Conservation (phyloP, 2,797 vertebrate species). For the Petrocephalus sullivani region DNA sequence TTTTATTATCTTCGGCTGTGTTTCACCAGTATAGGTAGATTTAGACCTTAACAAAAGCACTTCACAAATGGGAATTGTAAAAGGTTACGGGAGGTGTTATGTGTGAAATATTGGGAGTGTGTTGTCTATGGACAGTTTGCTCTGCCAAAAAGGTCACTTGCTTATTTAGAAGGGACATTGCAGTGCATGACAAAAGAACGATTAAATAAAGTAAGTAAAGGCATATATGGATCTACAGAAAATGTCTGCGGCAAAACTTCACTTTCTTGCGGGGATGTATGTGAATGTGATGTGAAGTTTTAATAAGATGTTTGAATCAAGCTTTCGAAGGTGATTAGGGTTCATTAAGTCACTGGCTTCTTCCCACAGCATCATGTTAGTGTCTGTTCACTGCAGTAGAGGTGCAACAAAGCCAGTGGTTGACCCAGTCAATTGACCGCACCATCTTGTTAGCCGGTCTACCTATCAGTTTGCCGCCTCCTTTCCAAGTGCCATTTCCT, state of each 20-base stretch:
- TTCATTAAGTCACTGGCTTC: neutral
- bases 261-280: neutral
- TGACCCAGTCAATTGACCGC: neutral
- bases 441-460: neutral
- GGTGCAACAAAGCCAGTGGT: neutral
- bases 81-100: slow-evolving; percentile 21
- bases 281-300: neutral
- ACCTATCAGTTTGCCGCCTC: neutral
- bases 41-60: slow-evolving; percentile 21
- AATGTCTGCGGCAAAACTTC: neutral
- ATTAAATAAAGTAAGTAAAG: neutral
- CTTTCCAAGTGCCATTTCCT: neutral
- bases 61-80: slow-evolving; percentile 21
- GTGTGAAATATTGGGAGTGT: slow-evolving; percentile 20
- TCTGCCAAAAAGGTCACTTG: slow-evolving; percentile 42
- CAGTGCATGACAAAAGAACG: neutral
- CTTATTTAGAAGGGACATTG: neutral
- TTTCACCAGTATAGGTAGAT: neutral
- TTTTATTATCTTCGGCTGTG: slow-evolving; percentile 22
- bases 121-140: slow-evolving; percentile 34
- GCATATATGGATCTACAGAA: neutral
- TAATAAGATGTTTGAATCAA: neutral
- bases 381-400: neutral
- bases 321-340: neutral
- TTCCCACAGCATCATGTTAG: neutral